Evolutionary conservation across 2,797 vertebrate genomes (phyloP).

Genomic region (Loriculus beryllinus): DNA sequence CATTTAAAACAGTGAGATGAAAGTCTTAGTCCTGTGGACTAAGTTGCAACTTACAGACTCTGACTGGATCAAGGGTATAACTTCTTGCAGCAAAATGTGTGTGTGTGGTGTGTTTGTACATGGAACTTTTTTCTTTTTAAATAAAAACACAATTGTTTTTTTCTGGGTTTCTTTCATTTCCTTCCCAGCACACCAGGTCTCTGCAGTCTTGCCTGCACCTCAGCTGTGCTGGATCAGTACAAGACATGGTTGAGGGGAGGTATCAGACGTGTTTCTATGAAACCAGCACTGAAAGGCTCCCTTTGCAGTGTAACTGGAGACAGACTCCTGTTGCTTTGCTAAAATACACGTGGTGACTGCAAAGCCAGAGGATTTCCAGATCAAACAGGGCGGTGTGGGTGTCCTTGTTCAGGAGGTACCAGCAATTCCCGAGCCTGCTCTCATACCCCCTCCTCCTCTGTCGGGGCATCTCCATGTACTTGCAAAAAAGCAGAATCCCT

Average conservation of each 20-base stretch:
- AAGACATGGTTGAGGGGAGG: background rate
- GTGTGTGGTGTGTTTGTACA: background rate
- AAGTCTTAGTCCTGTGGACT: background rate
- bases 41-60: background rate
- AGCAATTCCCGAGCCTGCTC: background rate
- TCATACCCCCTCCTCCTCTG: background rate
- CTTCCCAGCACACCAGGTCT: background rate
- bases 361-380: background rate
- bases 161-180: constrained; percentile 29
- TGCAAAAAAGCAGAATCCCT: background rate
- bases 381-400: background rate
- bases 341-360: background rate
- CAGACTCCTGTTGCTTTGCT: background rate
- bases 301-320: background rate
- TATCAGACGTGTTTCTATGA: background rate
- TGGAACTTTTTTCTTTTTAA: background rate
- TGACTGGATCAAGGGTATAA: background rate
- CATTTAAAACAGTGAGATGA: fast-evolving
- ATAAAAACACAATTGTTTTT: background rate
- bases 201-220: constrained; percentile 13
- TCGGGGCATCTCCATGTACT: background rate
- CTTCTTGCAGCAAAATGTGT: background rate
- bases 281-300: background rate
- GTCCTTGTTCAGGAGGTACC: background rate
- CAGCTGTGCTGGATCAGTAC: background rate